phyloP scores from a whole-genome alignment of 2,888 invertebrate species.

The Athrips mouffetella region DNA sequence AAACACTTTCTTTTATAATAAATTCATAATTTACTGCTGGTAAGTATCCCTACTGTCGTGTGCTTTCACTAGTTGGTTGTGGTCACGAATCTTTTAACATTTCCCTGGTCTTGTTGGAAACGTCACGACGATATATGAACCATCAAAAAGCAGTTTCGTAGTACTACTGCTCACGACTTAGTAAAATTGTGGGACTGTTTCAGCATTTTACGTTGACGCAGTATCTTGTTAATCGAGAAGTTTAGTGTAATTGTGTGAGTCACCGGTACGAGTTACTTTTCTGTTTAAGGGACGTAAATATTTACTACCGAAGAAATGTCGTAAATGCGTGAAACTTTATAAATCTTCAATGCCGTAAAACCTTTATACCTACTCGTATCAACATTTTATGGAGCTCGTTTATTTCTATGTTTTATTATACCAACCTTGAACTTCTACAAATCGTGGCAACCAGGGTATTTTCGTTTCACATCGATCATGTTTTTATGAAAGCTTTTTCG shows the following conservation, averaged over 20 bases:
- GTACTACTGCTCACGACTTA: not conserved
- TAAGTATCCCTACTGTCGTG: not conserved
- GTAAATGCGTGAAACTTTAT: not conserved
- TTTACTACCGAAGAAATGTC: not conserved
- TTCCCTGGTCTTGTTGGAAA: conserved; percentile 8
- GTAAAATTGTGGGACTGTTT: too few relatives aligned
- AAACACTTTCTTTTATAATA: conserved; percentile 3
- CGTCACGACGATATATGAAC: conserved; percentile 4
- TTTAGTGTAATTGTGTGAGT: too few relatives aligned
- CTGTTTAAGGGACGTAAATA: not conserved
- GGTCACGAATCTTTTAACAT: conserved; percentile 6
- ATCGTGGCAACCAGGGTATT: not conserved
- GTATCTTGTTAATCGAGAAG: too few relatives aligned
- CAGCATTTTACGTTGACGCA: too few relatives aligned
- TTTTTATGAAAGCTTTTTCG: not conserved
- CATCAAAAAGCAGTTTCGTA: conserved; percentile 1
- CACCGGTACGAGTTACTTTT: not conserved
- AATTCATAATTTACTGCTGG: conserved; percentile 7
- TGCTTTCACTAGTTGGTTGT: conserved; percentile 7
- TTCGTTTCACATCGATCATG: not conserved
- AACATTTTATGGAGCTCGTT: conserved; percentile 27
- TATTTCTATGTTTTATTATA: conserved; percentile 30
- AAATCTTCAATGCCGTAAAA: conserved; percentile 6
- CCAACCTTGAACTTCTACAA: conserved; percentile 30
- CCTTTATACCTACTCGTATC: not conserved